Base-by-base conservation (phyloP, 2,888 invertebrate genomes). In the Mythimna lalbum region DNA sequence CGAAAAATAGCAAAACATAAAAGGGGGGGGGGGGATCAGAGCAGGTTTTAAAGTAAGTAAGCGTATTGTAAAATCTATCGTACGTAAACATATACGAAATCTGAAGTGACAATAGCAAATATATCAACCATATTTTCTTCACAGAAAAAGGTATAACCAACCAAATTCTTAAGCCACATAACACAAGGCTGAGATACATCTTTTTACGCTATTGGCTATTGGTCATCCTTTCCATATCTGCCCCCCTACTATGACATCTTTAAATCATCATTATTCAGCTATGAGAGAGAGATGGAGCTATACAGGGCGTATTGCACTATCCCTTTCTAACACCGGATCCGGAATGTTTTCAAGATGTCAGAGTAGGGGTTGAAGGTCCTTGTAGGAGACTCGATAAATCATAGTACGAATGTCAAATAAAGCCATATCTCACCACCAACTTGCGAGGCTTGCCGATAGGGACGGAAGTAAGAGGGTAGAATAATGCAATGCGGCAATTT, bases 391-490 rank as follows among this genome's bases (percentile, higher is more conserved):
- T 61, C 56, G 6, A 84, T 84, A 84, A 76, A 84, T 84, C 77
- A 80, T 75, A 59, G 39, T 66, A 72, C 52, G 73, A 70, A 63
- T 84, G 86, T 82, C 82, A 82, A 69, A 82, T 59, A 68, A 66
- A 71, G 73, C 73, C 57, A 84, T 86, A 76, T 84, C 82, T 86
- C 67, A 84, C 63, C 60, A 63, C 31, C 62, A 72, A 77, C 49
- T 68, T 82, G 71, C 80, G 53, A 63, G 19, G 33, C 17, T 31
- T 39, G 27, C 60, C 69, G 77, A 82, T 66, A 73, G 31, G 5
- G 10, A 10, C n/a, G 6, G 2, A 2, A 27, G 9, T 43, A 27
- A 47, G 0, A 0, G 12, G 17, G 43, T 17, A n/a, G n/a, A 23
- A 27, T 19, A 17, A 0, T 1, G 36, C 14, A 63, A 78, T 73